Evolutionary conservation across 2,113 vertebrate genomes (phyloP), one percentile per base, ranked within the genome.

Genomic region (Zapornia atra): DNA sequence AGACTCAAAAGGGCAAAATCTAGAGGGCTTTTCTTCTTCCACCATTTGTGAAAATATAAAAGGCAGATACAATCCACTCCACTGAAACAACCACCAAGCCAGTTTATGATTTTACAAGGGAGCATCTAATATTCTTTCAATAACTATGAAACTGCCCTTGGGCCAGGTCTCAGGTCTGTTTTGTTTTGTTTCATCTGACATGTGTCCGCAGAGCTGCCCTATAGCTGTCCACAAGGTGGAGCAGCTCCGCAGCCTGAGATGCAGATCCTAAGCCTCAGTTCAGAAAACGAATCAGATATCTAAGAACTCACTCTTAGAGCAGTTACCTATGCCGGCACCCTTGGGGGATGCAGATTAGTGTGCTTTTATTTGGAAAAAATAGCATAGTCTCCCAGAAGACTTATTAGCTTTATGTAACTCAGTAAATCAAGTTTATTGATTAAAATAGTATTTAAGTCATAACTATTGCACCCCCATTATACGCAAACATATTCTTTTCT

Each of bases 151-250:
- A 60, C 29, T 40, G 65, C 57, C 71, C 75, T 66, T 59, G 59
- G 54, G 25, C 12, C 53, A 77, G 20, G 28, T 59, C 28, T 42
- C 2, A 0, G 29, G 8, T 38, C 14, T 48, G 31, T 28, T 90
- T 36, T 34, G 40, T 61, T 51, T 34, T 5, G 1, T 14, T n/a
- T 48, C 18, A 16, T 19, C 42, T 10, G 71, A 82, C 68, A 26
- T 1, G 10, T 61, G 66, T 65, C 65, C 31, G 72, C 53, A 77
- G 76, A 78, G 59, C 34, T 20, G 76, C 12, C 28, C 2, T 6
- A 60, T 44, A 46, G 86, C 26, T 85, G 88, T 40, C 97, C 97
- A 97, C 96, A 63, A 85, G 97, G 89, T 96, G 97, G 97, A 93
- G 96, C 87, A 95, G 85, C 82, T 72, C 57, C 83, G 73, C 21